phyloP scores from a whole-genome alignment of 2,888 invertebrate species.

The Tinea semifulvella region DNA sequence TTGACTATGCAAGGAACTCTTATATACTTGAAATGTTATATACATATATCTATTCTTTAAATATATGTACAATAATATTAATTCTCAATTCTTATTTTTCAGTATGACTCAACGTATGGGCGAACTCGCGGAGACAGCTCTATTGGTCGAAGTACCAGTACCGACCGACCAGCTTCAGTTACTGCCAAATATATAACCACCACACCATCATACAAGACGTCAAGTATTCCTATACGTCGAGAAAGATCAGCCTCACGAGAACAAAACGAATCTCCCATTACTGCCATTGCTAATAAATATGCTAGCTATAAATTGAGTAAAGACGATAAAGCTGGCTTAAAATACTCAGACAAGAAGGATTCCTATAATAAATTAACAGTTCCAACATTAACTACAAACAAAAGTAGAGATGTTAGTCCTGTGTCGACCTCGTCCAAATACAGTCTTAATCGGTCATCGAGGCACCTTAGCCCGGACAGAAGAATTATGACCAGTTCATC shows the following conservation, averaged over 20 bases:
- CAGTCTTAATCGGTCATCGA: slow-evolving; percentile 44
- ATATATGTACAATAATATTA: too few species aligned
- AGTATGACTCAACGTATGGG: slow-evolving; percentile 53
- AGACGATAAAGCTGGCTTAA: slow-evolving; percentile 26
- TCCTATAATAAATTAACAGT: slow-evolving; percentile 51
- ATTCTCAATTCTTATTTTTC: slow-evolving; percentile 26
- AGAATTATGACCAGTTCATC: slow-evolving; percentile 36
- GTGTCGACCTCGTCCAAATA: slow-evolving; percentile 50
- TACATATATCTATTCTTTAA: too few species aligned
- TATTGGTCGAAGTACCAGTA: slow-evolving; percentile 28
- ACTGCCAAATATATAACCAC: slow-evolving; percentile 53
- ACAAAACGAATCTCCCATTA: slow-evolving; percentile 40
- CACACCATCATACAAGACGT: slow-evolving; percentile 52
- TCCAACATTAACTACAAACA: slow-evolving; percentile 37
- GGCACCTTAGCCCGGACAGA: slow-evolving; percentile 60
- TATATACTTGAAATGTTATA: too few species aligned
- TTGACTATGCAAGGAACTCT: too few species aligned
- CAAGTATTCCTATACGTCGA: slow-evolving; percentile 49
- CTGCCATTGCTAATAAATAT: slow-evolving; percentile 51
- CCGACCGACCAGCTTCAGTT: slow-evolving; percentile 49
- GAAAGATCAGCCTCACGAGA: slow-evolving; percentile 43
- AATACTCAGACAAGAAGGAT: slow-evolving; percentile 45
- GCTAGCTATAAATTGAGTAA: slow-evolving; percentile 40
- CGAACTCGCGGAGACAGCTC: slow-evolving; percentile 42
- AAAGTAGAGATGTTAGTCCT: slow-evolving; percentile 68